Evolutionary conservation across 2,797 vertebrate genomes (phyloP), one percentile per base, ranked within the genome.

Genomic region (Etheostoma nigrum): DNA sequence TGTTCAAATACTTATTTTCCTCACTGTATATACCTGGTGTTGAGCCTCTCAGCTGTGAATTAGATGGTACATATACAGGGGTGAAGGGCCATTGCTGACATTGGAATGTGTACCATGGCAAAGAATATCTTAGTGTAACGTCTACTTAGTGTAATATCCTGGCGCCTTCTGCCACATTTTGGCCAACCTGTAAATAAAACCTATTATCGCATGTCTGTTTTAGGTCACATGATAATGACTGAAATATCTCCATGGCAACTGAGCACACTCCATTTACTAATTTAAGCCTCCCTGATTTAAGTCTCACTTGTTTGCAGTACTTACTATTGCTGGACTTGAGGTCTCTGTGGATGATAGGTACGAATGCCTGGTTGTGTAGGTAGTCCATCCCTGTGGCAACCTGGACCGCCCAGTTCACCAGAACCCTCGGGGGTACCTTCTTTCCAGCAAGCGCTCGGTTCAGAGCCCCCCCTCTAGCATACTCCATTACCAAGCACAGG

Each of bases 241-340:
- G 4, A n/a, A 72, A 13, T 16, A 25, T 58, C 9, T n/a, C 40
- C 12, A 51, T 62, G 11, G 5, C 30, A 67, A 55, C 54, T 44
- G 40, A 48, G 16, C 47, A 52, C 66, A 55, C 33, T 59, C 7
- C 21, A 59, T 18, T 8, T 55, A 21, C 27, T 45, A 33, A 65
- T 49, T 12, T 21, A 15, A 64, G 19, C n/a, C 47, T 36, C 63
- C 23, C 11, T 30, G 65, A 55, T 25, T 33, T 19, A 71, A 36
- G 36, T 40, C 12, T 61, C 25, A 51, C 18, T 18, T 64, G 18
- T 51, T 42, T 63, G 40, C 48, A 36, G 44, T 86, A 97, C 97
- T 98, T 93, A 98, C 97, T 97, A 83, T 98, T 98, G 94, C 96
- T 97, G 92, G 97, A 98, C 91, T 98, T 98, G 88, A 98, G 96